A percentile compares a stretch with the other conserved stretches of the same genome.
phyloP scores from a whole-genome alignment of 30 jellyfish, hydroid and myxozoan genomes.

The Aurelia aurita region DNA sequence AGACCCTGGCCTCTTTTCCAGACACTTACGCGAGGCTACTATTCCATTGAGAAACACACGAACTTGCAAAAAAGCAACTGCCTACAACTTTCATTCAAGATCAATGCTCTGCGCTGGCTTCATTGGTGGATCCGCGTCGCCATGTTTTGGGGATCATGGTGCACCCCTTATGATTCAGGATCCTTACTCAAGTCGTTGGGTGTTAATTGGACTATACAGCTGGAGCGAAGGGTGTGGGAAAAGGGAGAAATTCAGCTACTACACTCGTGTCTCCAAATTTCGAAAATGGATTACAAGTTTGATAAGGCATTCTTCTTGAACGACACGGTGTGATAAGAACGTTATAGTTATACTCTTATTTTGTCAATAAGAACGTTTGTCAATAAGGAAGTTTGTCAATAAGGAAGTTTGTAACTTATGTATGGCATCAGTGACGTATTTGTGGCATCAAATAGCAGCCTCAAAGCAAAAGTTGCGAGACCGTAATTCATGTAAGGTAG shows the following conservation, averaged over 20 bases:
- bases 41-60: slow-evolving; percentile 72
- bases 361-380: not conserved
- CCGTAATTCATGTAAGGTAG: too few relatives aligned
- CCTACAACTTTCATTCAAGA: slow-evolving; percentile 67
- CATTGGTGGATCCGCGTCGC: slow-evolving; percentile 62
- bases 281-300: slow-evolving; percentile 78
- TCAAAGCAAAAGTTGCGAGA: too few relatives aligned
- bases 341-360: not conserved
- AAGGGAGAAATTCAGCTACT: slow-evolving; percentile 76
- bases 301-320: not conserved
- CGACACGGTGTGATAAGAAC: too few relatives aligned
- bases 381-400: not conserved
- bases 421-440: too few relatives aligned
- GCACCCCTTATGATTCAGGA: slow-evolving; percentile 85
- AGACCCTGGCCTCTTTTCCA: slow-evolving; percentile 48
- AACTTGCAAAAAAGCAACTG: slow-evolving; percentile 75
- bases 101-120: slow-evolving; percentile 90
- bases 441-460: too few relatives aligned
- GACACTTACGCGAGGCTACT: slow-evolving; percentile 43
- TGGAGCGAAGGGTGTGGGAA: slow-evolving; percentile 96
- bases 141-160: slow-evolving; percentile 96
- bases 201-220: slow-evolving; percentile 83
- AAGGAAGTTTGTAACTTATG: too few relatives aligned
- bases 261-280: slow-evolving; percentile 82
- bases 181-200: slow-evolving; percentile 83